Percentiles rank a stretch among this genome's conserved stretches.
phyloP scores from a whole-genome alignment of 2,113 vertebrate species.

The Brachyhypopomus occidentalis region DNA sequence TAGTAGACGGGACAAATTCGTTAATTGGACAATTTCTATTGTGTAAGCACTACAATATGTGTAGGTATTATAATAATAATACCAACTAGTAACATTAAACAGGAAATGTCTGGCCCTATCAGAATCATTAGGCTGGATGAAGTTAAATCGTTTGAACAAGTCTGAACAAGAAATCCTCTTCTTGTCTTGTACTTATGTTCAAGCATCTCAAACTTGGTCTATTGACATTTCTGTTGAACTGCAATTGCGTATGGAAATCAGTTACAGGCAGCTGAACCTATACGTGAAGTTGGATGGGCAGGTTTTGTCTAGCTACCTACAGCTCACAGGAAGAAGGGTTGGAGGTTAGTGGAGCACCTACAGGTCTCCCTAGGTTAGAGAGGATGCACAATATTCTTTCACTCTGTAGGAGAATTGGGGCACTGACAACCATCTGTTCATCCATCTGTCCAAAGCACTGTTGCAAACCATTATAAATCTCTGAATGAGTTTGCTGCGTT shows the following conservation, averaged over 20 bases:
- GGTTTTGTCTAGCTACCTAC: not conserved
- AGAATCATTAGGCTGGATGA: no score
- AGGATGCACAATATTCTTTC: not conserved
- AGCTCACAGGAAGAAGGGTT: not conserved
- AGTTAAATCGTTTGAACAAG: no score
- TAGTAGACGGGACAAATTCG: no score
- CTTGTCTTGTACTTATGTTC: conserved; percentile 25
- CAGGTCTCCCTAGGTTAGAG: not conserved
- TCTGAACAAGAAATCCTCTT: no score
- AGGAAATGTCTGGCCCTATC: no score
- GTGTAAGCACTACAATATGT: no score
- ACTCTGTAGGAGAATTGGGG: not conserved
- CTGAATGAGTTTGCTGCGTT: not conserved
- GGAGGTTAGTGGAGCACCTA: not conserved
- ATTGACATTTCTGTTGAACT: not conserved
- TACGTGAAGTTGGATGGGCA: not conserved
- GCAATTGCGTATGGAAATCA: not conserved
- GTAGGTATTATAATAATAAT: no score
- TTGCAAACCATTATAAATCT: not conserved
- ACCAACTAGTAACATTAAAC: no score
- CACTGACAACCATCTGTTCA: conserved; percentile 9
- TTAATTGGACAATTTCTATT: no score
- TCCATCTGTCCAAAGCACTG: not conserved
- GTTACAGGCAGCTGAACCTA: no score
- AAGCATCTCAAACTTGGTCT: not conserved